Evolutionary conservation across 2,888 invertebrate genomes (phyloP), one percentile per base, ranked within the genome.

Genomic region (Dione juno): DNA sequence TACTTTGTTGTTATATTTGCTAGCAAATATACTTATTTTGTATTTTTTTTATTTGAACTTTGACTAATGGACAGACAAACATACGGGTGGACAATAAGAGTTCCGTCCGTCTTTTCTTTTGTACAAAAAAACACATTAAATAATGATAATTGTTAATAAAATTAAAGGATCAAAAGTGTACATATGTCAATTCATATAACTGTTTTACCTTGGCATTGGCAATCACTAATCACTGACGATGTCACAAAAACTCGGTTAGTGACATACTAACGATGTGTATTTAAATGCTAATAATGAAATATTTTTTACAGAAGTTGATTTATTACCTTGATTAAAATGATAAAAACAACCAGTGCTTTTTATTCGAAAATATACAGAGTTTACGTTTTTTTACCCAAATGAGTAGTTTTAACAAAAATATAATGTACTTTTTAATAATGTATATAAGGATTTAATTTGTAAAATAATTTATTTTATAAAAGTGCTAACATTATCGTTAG

Each of bases 141-240:
- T 28, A 28, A 3, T 28, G 5, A 28, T 28, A 28, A 28, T 28
- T 28, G 5, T 28, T 28, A 35, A 53, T 35, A 10, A 54, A 35
- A 0, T 43, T n/a, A 45, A 50, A 19, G 35, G 16, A 50, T 37
- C 37, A 8, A 50, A 64, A 19, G 35, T 64, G 13, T 35, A n/a
- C n/a, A n/a, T n/a, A 52, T 53, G 53, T 53, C 53, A 45, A 53
- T 52, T 16, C 37, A 37, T 16, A 3, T 50, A 50, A 40, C 53
- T 21, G n/a, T 13, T 21, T 67, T 68, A n/a, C 67, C 61, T 61
- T 61, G 67, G 52, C 67, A 53, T 50, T 68, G 68, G 21, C 43
- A 68, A 35, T 53, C 14, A n/a, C 11, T 37, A 68, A 16, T 53
- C 14, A n/a, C 7, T 37, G 41, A 8, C 41, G 40, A 67, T 41